These are phyloP conservation scores for Leptothorax acervorum DNA, from an alignment of 2,888 invertebrate species.

Conservation along the genomic window DNA sequence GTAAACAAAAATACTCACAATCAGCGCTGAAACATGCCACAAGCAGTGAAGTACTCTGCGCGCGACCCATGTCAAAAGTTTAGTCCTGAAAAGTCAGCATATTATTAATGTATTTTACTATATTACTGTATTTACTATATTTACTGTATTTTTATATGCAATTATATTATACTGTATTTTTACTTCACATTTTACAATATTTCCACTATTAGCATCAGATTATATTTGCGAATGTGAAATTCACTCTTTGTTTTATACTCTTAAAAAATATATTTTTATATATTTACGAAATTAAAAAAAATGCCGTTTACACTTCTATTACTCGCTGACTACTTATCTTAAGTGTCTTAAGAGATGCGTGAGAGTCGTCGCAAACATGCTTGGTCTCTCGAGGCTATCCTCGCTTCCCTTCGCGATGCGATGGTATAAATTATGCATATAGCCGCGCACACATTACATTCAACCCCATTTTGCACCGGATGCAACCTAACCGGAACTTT, in stretches of 20 bases:
- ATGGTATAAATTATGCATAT: constrained; percentile 61
- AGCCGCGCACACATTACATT: constrained; percentile 57
- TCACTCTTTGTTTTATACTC: not conserved
- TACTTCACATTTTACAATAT: not conserved
- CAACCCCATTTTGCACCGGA: constrained; percentile 70
- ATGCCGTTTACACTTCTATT: not conserved
- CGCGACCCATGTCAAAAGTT: not conserved
- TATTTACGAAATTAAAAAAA: not conserved
- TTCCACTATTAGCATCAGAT: not conserved
- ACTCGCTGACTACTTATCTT: not conserved
- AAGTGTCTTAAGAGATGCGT: not conserved
- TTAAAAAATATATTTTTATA: not conserved
- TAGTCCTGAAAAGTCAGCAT: not conserved
- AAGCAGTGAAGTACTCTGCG: too few relatives aligned
- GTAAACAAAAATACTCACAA: not conserved
- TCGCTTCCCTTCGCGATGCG: constrained; percentile 17
- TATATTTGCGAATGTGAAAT: not conserved
- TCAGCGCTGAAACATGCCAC: not conserved
- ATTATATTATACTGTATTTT: not conserved
- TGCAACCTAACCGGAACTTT: constrained; percentile 70
- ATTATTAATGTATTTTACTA: not conserved
- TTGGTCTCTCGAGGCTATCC: constrained; percentile 21
- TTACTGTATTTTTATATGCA: not conserved
- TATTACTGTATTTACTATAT: not conserved
- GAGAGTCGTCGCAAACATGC: constrained; percentile 36